Evolutionary conservation across 2,113 vertebrate genomes (phyloP), one percentile per base, ranked within the genome.

Genomic region (Micronycteris hirsuta): DNA sequence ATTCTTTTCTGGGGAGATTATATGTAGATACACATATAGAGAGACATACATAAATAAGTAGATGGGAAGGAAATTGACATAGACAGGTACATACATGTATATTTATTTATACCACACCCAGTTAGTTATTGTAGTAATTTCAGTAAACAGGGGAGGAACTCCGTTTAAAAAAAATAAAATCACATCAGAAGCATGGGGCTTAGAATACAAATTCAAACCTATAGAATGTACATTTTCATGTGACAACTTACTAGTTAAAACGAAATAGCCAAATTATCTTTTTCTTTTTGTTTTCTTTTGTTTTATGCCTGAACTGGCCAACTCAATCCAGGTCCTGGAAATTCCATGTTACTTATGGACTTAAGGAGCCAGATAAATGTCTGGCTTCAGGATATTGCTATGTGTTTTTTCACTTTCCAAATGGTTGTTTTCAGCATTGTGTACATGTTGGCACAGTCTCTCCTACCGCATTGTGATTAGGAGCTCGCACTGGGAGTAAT

Each of bases 331-430:
- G 19, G 16, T 77, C 89, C 56, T 93, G n/a, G 19, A 49, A 91
- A 8, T 89, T 67, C 41, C 49, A 91, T 33, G 61, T 54, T 91
- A 71, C 74, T 93, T 26, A 20, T 73, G 49, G 22, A 78, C 71
- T 86, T 49, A 84, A 5, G 26, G 89, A 92, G 77, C 89, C 56
- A 61, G n/a, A 87, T 67, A 92, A 78, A 73, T 80, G 17, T 56
- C 24, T 31, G 5, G 12, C 45, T 93, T 97, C 2, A 4, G 16
- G 31, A 41, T 67, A 56, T 77, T 73, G 12, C 56, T 76, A 4
- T 63, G 43, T 58, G 49, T 89, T 89, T 89, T 58, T 73, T 86
- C 56, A 45, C 13, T 93, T 97, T 88, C 93, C 77, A 95, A 80
- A 54, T 5, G 28, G 26, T 73, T 73, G 49, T 20, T 84, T 92